phyloP scores from a whole-genome alignment of 2,113 vertebrate genomes.

The Nansenia antarctica region DNA sequence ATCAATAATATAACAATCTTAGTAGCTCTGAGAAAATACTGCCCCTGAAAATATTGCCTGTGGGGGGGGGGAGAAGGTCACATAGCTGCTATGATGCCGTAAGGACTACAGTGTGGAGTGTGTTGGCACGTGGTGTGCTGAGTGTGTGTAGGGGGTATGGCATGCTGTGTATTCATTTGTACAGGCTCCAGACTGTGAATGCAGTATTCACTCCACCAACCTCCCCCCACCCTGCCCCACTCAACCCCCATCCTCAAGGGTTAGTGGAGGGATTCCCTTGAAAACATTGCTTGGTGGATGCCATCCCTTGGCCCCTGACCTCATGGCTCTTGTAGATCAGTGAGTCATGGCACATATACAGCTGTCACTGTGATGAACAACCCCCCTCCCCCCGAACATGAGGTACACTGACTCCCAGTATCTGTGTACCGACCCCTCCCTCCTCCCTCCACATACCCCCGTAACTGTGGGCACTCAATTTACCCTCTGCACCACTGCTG shows the following conservation, averaged over 20 bases:
- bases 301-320: slow-evolving; percentile 50
- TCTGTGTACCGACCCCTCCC: too few species aligned
- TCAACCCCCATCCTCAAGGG: slow-evolving; percentile 20
- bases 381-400: too few species aligned
- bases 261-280: slow-evolving; percentile 60
- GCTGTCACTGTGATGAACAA: slow-evolving; percentile 38
- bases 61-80: slow-evolving; percentile 50
- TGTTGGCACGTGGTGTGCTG: slow-evolving; percentile 50
- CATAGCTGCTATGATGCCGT: slow-evolving; percentile 48
- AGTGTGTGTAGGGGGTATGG: slow-evolving; percentile 53
- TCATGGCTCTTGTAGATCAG: slow-evolving; percentile 35
- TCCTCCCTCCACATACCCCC: too few species aligned
- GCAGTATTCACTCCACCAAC: slow-evolving; percentile 29
- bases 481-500: too few species aligned
- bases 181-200: slow-evolving; percentile 35
- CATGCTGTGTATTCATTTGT: slow-evolving; percentile 56
- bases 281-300: slow-evolving; percentile 34
- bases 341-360: slow-evolving; percentile 51
- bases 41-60: too few species aligned
- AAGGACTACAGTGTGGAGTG: slow-evolving; percentile 42
- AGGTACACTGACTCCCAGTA: too few species aligned
- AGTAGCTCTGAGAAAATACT: neutral
- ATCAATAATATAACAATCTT: too few species aligned
- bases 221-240: neutral
- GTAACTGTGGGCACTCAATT: too few species aligned